Evolutionary conservation across 1,140 invertebrate species (phyloP).

Genomic region (Delia radicum): DNA sequence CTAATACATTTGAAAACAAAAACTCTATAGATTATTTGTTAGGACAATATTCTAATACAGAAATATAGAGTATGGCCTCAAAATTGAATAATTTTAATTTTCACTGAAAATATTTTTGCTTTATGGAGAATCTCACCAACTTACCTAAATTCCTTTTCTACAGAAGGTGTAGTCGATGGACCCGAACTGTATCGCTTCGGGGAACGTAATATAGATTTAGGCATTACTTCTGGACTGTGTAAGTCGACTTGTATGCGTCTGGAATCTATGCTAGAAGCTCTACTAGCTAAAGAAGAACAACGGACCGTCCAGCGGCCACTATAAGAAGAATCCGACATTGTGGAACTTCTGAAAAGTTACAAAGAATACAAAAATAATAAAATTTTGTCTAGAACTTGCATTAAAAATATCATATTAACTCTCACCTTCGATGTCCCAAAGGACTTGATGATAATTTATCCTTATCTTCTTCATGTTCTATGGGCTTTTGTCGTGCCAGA

Average conservation of each 20-base stretch:
- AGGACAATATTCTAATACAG: too few relatives aligned
- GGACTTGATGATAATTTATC: constrained; percentile 32
- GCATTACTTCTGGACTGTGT: constrained; percentile 50
- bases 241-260: constrained; percentile 49
- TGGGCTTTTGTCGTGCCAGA: constrained; percentile 70
- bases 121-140: background rate
- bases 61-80: too few relatives aligned
- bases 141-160: constrained; percentile 51
- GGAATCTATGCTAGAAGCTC: constrained; percentile 53
- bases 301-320: constrained; percentile 52
- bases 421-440: constrained; percentile 45
- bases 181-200: constrained; percentile 50
- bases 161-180: constrained; percentile 51
- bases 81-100: too few relatives aligned
- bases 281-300: constrained; percentile 49
- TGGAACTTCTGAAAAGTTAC: constrained; percentile 45
- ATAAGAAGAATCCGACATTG: constrained; percentile 52
- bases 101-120: too few relatives aligned
- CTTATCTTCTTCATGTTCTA: constrained; percentile 64
- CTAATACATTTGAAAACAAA: too few relatives aligned
- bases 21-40: too few relatives aligned
- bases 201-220: constrained; percentile 48
- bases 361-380: background rate
- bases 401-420: background rate
- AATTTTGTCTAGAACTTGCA: background rate